These are phyloP conservation scores for Amphipyra berbera DNA, from an alignment of 2,888 invertebrate species.

Conservation along the genomic window DNA sequence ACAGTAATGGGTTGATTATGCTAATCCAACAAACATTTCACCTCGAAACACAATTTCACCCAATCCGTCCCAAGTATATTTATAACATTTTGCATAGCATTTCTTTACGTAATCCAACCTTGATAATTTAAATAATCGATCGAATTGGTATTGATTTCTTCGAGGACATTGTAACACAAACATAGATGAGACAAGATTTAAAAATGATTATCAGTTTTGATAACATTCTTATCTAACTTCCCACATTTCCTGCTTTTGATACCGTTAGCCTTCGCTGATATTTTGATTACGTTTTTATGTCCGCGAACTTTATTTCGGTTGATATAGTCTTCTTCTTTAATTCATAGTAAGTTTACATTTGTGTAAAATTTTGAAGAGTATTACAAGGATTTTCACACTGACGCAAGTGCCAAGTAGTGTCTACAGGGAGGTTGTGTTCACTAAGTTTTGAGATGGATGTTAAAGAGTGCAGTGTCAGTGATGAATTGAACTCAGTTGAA, in stretches of 20 bases:
- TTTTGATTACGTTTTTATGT: constrained; percentile 38
- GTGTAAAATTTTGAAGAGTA: too few relatives aligned
- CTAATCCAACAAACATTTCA: too few relatives aligned
- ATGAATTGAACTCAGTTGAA: constrained; percentile 11
- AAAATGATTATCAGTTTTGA: constrained; percentile 22
- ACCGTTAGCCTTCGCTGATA: constrained; percentile 32
- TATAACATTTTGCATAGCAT: constrained; percentile 5
- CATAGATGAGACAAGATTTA: constrained; percentile 35
- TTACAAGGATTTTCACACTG: too few relatives aligned
- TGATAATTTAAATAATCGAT: constrained; percentile 52
- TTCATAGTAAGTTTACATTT: too few relatives aligned
- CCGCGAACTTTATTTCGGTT: constrained; percentile 2
- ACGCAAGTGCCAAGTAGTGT: background rate
- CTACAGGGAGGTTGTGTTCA: background rate
- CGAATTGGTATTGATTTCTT: constrained; percentile 45
- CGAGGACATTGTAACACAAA: constrained; percentile 52
- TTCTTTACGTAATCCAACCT: constrained; percentile 33
- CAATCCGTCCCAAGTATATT: too few relatives aligned
- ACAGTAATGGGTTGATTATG: too few relatives aligned
- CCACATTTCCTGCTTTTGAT: constrained; percentile 54
- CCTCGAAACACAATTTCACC: too few relatives aligned
- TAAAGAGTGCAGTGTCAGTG: constrained; percentile 30
- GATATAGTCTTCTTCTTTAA: background rate
- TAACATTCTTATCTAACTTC: constrained; percentile 44
- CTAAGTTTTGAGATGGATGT: constrained; percentile 32